phyloP scores from a whole-genome alignment of 2,797 vertebrate species.

The Pangasius mekongensis region DNA sequence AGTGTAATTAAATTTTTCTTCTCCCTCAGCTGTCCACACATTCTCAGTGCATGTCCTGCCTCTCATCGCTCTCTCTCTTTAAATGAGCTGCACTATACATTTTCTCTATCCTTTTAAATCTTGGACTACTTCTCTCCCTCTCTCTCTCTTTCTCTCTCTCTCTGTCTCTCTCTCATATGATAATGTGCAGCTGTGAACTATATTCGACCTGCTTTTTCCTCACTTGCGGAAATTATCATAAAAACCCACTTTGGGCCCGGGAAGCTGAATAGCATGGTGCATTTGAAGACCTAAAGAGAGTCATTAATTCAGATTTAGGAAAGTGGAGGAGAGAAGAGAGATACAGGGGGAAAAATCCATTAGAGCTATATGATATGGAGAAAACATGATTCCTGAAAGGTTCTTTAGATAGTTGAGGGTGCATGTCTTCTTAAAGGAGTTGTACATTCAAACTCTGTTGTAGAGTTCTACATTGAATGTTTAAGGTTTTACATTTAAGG shows the following conservation, averaged over 20 bases:
- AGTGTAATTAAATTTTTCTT: conserved; percentile 19
- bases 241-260: conserved; percentile 27
- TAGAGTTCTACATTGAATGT: background rate
- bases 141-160: conserved; percentile 9
- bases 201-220: conserved; percentile 10
- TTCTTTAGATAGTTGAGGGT: background rate
- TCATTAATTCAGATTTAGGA: conserved; percentile 15
- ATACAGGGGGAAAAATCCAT: background rate
- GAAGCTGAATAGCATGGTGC: conserved; percentile 1
- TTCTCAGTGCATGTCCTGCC: background rate
- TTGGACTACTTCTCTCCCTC: conserved; percentile 2
- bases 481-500: background rate
- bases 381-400: background rate
- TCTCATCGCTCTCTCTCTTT: conserved; percentile 1
- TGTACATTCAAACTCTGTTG: background rate
- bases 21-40: conserved; percentile 6
- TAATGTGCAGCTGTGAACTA: conserved; percentile 42
- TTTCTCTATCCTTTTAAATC: background rate
- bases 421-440: background rate
- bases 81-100: background rate
- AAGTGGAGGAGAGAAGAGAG: conserved; percentile 4
- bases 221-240: conserved; percentile 32
- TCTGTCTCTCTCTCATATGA: background rate
- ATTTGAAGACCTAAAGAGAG: conserved; percentile 3
- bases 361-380: background rate